These are phyloP conservation scores for Otolemur garnettii DNA, from an alignment of 2,113 vertebrate species.

Conservation along the genomic window DNA sequence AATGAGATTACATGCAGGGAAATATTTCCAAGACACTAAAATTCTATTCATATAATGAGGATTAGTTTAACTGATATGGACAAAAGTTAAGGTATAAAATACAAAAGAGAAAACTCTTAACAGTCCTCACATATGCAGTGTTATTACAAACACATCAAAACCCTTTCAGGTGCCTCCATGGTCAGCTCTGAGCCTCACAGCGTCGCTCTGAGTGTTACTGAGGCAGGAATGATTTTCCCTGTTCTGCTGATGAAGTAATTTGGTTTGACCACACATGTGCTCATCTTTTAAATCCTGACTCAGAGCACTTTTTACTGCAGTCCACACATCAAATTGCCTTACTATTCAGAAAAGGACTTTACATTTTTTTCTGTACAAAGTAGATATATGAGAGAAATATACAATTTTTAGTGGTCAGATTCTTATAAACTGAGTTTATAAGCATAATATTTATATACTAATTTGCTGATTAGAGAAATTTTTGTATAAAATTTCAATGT, in stretches of 20 bases:
- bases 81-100: constrained; percentile 5
- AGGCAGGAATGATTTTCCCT: not conserved
- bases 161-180: not conserved
- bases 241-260: not conserved
- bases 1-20: not conserved
- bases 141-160: not conserved
- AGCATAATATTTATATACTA: not conserved
- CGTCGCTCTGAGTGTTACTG: not conserved
- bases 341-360: not conserved
- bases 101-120: not conserved
- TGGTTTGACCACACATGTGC: not conserved
- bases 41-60: constrained; percentile 27
- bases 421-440: not conserved
- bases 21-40: not conserved
- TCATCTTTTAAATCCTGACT: not conserved
- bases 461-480: not conserved
- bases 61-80: not conserved
- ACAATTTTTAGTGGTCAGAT: not conserved
- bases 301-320: not conserved
- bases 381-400: not conserved
- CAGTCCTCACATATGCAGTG: not conserved
- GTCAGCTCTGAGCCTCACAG: not conserved
- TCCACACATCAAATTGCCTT: not conserved
- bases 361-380: not conserved
- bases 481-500: not conserved